Evolutionary conservation across 2,113 vertebrate genomes (phyloP), one percentile per base, ranked within the genome.

Genomic region (Melozone crissalis): DNA sequence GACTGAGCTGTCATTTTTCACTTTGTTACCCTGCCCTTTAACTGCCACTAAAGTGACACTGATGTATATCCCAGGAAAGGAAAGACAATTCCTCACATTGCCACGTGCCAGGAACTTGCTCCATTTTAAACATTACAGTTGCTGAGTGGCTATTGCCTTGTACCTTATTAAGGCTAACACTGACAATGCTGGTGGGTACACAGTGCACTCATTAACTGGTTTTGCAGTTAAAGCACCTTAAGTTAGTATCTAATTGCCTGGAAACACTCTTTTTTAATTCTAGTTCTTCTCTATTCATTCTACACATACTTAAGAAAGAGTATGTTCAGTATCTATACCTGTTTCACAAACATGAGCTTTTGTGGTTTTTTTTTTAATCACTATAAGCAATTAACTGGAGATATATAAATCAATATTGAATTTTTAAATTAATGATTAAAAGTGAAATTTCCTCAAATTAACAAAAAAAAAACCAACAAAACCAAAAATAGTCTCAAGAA

Each of bases 1-100:
- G 46, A 85, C 59, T 39, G n/a, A 73, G 39, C 47, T 93, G 94
- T 86, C 85, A 84, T 92, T 91, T 93, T 74, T 94, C 72, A 93
- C 90, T 95, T 77, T 72, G 90, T 92, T 84, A 90, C 61, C 39
- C 72, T 96, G 94, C 68, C 87, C 82, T 97, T 93, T 87, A 93
- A 63, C 85, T 90, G 90, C 87, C 93, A 93, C 44, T 67, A 8
- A 81, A 84, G 57, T 77, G 73, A 93, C 90, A 92, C 63, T 96
- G 89, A 95, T 58, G 66, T 35, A 94, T 87, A 85, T 52, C 66
- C 69, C 67, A 75, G 88, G 95, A 96, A 92, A 47, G 75, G 84
- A 72, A 91, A 19, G 46, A 65, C 28, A 37, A 39, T 37, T 68
- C 93, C 69, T 21, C 4, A 75, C 82, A 73, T 69, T 49, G 82